Percentiles rank a stretch among this genome's conserved stretches.
These are phyloP conservation scores for Gila orcuttii DNA, from an alignment of 2,113 vertebrate genomes.

Conservation along the genomic window DNA sequence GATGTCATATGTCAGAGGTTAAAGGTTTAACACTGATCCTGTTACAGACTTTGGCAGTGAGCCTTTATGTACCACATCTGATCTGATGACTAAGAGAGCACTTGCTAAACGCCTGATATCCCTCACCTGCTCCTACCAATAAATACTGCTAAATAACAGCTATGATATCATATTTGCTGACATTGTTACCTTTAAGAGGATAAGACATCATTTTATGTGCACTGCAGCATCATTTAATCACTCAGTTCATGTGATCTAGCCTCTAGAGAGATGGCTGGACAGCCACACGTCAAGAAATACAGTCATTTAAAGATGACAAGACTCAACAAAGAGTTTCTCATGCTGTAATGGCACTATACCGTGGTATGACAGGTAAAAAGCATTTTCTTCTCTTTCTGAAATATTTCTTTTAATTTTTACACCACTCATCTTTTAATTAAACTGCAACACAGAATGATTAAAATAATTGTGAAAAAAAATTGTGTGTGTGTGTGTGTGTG, in stretches of 20 bases:
- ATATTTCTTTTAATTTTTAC: not conserved
- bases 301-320: not conserved
- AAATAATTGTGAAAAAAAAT: not conserved
- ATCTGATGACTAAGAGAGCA: conserved; percentile 61
- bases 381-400: not conserved
- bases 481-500: too few species aligned
- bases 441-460: not conserved
- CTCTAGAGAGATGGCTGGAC: not conserved
- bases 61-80: conserved; percentile 64
- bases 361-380: not conserved
- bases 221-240: not conserved
- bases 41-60: conserved; percentile 64
- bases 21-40: conserved; percentile 68
- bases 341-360: not conserved
- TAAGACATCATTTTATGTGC: not conserved
- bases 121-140: conserved; percentile 43
- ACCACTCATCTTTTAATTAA: not conserved
- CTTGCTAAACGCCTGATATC: conserved; percentile 52
- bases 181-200: conserved; percentile 16
- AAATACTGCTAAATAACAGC: conserved; percentile 38
- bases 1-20: conserved; percentile 71
- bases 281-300: not conserved
- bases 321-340: not conserved
- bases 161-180: conserved; percentile 45
- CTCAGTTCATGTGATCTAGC: not conserved